These are phyloP conservation scores for Pterois miles DNA, from an alignment of 2,797 vertebrate species.

Conservation along the genomic window DNA sequence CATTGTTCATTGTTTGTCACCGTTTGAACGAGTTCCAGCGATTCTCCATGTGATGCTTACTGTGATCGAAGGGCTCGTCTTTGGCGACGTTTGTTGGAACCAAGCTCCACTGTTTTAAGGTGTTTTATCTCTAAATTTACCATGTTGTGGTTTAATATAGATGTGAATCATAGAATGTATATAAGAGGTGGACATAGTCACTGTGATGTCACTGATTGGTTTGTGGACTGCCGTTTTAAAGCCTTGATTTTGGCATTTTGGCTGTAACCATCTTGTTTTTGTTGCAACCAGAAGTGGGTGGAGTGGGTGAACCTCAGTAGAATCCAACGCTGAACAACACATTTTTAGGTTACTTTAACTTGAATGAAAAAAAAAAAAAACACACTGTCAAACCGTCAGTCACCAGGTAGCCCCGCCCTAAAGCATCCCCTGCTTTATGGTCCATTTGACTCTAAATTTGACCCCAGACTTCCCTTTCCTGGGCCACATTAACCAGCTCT, in stretches of 20 bases:
- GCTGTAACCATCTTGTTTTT: neutral
- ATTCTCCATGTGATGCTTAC: neutral
- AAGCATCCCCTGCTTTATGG: too few relatives aligned
- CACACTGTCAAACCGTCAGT: too few relatives aligned
- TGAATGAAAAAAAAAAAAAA: too few relatives aligned
- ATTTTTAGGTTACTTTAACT: too few relatives aligned
- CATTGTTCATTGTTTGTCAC: neutral
- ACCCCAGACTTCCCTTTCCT: too few relatives aligned
- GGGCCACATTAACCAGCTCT: too few relatives aligned
- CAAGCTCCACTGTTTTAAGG: neutral
- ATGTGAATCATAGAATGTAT: neutral
- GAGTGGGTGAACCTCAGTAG: too few relatives aligned
- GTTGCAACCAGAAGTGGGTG: neutral
- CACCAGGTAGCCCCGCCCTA: too few relatives aligned
- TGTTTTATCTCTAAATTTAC: neutral
- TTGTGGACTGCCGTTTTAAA: neutral
- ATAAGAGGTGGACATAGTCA: neutral
- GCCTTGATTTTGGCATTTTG: neutral
- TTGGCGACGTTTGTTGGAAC: neutral
- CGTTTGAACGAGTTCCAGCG: slow-evolving; percentile 2
- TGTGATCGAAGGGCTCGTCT: neutral
- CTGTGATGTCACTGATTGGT: neutral
- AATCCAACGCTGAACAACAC: too few relatives aligned
- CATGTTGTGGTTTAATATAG: neutral
- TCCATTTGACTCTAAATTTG: too few relatives aligned